A percentile compares a stretch with the other conserved stretches of the same genome.
Evolutionary conservation across 2,797 vertebrate genomes (phyloP).

Genomic region (Rhinophrynus dorsalis): DNA sequence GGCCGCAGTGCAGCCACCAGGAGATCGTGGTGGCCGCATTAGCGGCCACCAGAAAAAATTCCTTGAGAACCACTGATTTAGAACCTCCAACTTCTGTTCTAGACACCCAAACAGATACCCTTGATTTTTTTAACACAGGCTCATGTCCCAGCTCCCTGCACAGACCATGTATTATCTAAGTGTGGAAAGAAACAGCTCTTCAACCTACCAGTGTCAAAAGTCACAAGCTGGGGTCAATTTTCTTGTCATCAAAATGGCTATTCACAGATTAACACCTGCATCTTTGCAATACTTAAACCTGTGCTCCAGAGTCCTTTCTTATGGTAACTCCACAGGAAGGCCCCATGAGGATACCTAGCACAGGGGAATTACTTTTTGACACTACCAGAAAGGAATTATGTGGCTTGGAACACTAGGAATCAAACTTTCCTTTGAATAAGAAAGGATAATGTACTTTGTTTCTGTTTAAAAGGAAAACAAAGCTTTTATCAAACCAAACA

Average conservation of each 20-base stretch:
- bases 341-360: slow-evolving; percentile 30
- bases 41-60: no score
- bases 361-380: not conserved
- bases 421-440: slow-evolving; percentile 14
- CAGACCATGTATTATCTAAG: not conserved
- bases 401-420: slow-evolving; percentile 7
- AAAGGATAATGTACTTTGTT: slow-evolving; percentile 31
- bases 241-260: slow-evolving; percentile 38
- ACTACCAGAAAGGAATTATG: slow-evolving; percentile 21
- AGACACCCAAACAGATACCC: no score
- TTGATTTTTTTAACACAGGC: no score
- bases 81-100: no score
- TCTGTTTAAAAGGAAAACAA: slow-evolving; percentile 41
- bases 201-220: slow-evolving; percentile 25
- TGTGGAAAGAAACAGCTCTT: slow-evolving; percentile 6
- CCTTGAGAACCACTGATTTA: no score
- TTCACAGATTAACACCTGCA: slow-evolving; percentile 46
- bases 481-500: slow-evolving; percentile 39
- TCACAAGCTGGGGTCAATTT: slow-evolving; percentile 41
- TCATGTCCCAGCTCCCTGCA: slow-evolving; percentile 20
- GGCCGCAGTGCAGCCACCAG: no score
- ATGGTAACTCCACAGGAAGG: slow-evolving; percentile 40
- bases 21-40: no score
- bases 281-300: slow-evolving; percentile 18
- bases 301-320: slow-evolving; percentile 18